phyloP scores from a whole-genome alignment of 1,140 invertebrate species.

The Linepithema humile region DNA sequence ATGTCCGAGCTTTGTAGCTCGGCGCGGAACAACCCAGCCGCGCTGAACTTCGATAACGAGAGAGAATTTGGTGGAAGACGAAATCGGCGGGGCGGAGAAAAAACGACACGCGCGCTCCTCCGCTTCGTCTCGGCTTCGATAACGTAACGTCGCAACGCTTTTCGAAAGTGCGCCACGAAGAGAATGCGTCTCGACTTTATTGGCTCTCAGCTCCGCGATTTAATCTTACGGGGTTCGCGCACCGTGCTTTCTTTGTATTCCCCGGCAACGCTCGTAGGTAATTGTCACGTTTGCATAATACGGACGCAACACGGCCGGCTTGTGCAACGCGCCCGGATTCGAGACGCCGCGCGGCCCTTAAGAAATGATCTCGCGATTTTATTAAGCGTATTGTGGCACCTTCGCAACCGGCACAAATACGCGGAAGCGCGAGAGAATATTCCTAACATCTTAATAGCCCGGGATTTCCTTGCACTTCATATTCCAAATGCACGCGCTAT shows the following conservation, averaged over 20 bases:
- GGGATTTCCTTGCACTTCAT: neutral
- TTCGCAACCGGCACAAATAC: neutral
- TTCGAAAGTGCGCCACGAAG: constrained; percentile 27
- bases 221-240: constrained; percentile 44
- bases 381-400: neutral
- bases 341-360: constrained; percentile 15
- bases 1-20: constrained; percentile 23
- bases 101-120: neutral
- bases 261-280: constrained; percentile 8
- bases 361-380: constrained; percentile 41
- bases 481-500: too few species aligned
- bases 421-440: neutral
- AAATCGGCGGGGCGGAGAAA: constrained; percentile 19
- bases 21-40: constrained; percentile 7
- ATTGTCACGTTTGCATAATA: constrained; percentile 57
- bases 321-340: constrained; percentile 45
- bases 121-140: constrained; percentile 22
- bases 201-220: constrained; percentile 45
- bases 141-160: neutral
- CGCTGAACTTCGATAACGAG: neutral
- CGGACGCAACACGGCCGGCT: constrained; percentile 31
- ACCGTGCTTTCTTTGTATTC: constrained; percentile 37
- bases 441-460: neutral
- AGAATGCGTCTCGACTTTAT: constrained; percentile 39
- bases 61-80: constrained; percentile 22